Percentiles rank a stretch among this genome's conserved stretches.
These are phyloP conservation scores for Heliconius sara DNA, from an alignment of 2,888 invertebrate genomes.

Conservation along the genomic window DNA sequence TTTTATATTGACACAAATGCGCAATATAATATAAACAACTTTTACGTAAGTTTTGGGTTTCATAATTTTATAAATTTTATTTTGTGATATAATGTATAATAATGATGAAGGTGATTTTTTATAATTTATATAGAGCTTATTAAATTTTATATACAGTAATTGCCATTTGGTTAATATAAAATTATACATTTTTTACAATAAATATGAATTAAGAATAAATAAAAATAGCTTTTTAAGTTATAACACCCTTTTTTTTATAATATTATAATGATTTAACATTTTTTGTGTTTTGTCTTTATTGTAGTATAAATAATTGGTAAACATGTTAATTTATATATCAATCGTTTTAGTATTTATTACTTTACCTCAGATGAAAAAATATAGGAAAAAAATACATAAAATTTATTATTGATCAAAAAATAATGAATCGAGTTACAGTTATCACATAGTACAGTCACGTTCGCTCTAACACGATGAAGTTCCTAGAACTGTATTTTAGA, in stretches of 20 bases:
- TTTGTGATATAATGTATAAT: neutral
- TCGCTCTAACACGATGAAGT: neutral
- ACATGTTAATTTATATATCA: no score
- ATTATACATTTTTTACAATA: no score
- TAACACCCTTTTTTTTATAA: no score
- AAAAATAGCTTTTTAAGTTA: no score
- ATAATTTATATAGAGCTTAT: no score
- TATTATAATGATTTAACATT: no score
- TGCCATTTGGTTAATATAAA: no score
- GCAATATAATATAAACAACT: neutral
- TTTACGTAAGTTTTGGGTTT: neutral
- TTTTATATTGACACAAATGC: neutral
- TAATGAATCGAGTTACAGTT: neutral
- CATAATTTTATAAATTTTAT: neutral
- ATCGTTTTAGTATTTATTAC: neutral
- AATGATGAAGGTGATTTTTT: neutral
- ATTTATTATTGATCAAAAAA: neutral
- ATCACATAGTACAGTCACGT: conserved; percentile 15
- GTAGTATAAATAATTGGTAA: no score
- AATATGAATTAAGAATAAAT: no score
- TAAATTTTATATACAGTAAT: no score
- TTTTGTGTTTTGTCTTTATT: no score
- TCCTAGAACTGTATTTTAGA: neutral
- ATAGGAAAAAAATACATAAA: neutral
- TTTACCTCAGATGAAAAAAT: neutral